Conservation (phyloP, 2,888 invertebrate genomes). For the Liposcelis brunnea region DNA sequence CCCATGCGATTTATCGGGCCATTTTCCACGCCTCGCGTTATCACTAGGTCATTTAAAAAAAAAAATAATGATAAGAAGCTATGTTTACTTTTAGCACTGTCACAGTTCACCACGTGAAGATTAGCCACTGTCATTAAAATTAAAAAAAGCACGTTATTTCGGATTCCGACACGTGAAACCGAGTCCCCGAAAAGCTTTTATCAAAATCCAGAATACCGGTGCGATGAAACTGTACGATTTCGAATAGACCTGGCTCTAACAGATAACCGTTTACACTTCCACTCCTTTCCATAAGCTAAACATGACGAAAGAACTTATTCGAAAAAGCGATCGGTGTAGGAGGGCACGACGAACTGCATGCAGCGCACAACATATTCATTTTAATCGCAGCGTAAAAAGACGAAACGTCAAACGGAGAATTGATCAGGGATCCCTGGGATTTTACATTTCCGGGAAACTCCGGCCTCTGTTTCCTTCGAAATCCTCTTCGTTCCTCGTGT, state of each 20-base stretch:
- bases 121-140: too few species aligned
- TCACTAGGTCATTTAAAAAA: too few species aligned
- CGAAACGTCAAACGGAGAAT: neutral
- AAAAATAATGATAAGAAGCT: too few species aligned
- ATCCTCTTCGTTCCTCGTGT: too few species aligned
- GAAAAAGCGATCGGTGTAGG: neutral
- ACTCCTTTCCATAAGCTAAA: neutral
- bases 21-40: too few species aligned
- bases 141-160: too few species aligned
- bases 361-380: neutral
- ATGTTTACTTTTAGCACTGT: too few species aligned
- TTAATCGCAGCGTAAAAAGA: neutral
- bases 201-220: neutral
- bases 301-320: neutral
- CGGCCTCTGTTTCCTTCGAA: too few species aligned
- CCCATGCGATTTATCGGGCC: too few species aligned
- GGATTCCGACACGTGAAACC: neutral
- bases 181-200: neutral
- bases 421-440: neutral
- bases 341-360: slow-evolving; percentile 4
- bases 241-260: slow-evolving; percentile 1
- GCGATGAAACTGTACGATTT: neutral
- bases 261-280: neutral
- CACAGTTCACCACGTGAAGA: too few species aligned
- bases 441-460: too few species aligned